Percentiles rank a stretch among this genome's conserved stretches.
Evolutionary conservation across 2,797 vertebrate species (phyloP).

Genomic region (Muscicapa comitata): DNA sequence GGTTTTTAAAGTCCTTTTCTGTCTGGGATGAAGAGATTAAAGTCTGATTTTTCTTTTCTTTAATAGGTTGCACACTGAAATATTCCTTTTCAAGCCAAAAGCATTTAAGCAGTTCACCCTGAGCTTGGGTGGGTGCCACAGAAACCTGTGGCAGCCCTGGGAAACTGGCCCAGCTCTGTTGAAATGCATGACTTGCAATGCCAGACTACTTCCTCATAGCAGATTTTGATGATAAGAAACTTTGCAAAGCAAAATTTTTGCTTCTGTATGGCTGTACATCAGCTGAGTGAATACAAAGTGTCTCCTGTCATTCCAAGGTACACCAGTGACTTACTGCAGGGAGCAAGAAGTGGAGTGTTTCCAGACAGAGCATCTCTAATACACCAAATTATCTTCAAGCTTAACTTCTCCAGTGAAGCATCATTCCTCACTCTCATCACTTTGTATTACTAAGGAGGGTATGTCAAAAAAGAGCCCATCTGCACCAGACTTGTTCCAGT

Average conservation of each 20-base stretch:
- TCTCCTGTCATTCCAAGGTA: not conserved
- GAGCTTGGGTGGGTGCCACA: not conserved
- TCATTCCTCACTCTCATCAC: slow-evolving; percentile 8
- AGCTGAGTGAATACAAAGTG: slow-evolving; percentile 3
- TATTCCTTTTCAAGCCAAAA: not conserved
- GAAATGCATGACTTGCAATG: not conserved
- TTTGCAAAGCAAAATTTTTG: not conserved
- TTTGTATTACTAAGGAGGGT: not conserved
- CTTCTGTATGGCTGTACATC: not conserved
- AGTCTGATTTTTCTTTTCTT: not conserved
- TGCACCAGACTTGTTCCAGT: not conserved
- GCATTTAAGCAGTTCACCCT: not conserved
- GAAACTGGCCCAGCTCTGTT: not conserved
- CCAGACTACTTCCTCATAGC: not conserved
- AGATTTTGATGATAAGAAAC: not conserved
- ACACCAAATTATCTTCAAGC: slow-evolving; percentile 19
- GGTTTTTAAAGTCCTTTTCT: not conserved
- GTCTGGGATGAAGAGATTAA: not conserved
- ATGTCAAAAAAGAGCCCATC: slow-evolving; percentile 1
- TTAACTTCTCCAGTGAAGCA: slow-evolving; percentile 23
- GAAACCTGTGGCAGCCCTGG: not conserved
- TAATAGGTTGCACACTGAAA: not conserved
- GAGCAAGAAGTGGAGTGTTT: not conserved
- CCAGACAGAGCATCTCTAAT: not conserved
- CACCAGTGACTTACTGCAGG: not conserved